Evolutionary conservation across 2,797 vertebrate species (phyloP), one percentile per base, ranked within the genome.

Genomic region (Alexandromys oeconomus): DNA sequence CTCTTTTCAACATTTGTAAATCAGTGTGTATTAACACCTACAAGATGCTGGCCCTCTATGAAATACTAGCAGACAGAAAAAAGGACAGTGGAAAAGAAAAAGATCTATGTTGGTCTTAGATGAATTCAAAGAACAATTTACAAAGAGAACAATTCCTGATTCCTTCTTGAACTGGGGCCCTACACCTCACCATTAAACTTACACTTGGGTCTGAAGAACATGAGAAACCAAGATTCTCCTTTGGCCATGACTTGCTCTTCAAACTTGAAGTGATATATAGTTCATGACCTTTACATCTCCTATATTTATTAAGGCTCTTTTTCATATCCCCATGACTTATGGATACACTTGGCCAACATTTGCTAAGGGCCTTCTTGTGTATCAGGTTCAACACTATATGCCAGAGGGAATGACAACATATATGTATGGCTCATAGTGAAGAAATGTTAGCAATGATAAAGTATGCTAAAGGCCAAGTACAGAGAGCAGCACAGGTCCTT

Each of bases 281-380:
- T 93, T 89, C 29, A 57, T 57, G 79, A 89, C 27, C 34, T 73
- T 94, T 14, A 37, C 6, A 21, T 92, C 57, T 80, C 48, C 21
- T 69, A 5, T 87, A 63, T 87, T 87, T 96, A 78, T 80, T 91
- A 94, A 93, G 81, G 65, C 63, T 94, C n/a, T 87, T 95, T 92
- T 48, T 48, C 57, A 76, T 63, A 92, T 79, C 87, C 10, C 54
- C 48, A 79, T 94, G 27, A 76, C 88, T 95, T 86, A 37, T 77
- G 95, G 79, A 92, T 59, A 96, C 48, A 78, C 69, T 85, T 79
- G 82, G 54, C 65, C 96, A 96, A 94, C 79, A 93, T 91, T 96
- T 94, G 80, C 46, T 92, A 59, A 94, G 67, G 69, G 54, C 71
- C 59, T 89, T 59, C 61, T 82, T 48, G 19, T 67, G 48, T 80